Base-by-base conservation (phyloP, 2,888 invertebrate species). In the Myathropa florea region DNA sequence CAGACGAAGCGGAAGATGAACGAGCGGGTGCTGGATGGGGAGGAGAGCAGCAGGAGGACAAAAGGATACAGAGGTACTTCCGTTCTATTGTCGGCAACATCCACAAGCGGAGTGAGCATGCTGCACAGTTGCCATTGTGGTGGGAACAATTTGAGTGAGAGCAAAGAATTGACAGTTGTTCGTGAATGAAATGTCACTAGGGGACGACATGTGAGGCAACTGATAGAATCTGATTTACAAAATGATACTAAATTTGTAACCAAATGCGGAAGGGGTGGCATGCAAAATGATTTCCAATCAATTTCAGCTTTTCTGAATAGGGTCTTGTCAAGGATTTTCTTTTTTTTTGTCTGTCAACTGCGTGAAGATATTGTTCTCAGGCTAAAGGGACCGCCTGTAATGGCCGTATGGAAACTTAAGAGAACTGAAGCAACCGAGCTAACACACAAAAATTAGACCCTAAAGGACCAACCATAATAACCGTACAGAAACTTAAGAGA, bases 21-120 rank as follows among this genome's bases (percentile, higher is more conserved):
- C 14, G 46, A 18, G 46, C 18, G n/a, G 46, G 46, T 46, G 7
- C 18, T 46, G 18, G 4, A 33, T 33, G 0, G 7, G 4, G 7
- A 18, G 46, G 7, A 18, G 46, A 46, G 46, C 46, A 18, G 46
- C 46, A 18, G n/a, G 30, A 53, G 3, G 39, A 12, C 24, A 71
- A 67, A 80, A 67, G 53, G 36, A 72, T 67, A 33, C 33, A 36
- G 53, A 46, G 36, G 53, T 30, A 67, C 63, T 63, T 63, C 72
- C 30, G 53, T 46, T 64, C 14, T 10, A 53, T 63, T 72, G 46
- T 46, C 7, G 18, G 0, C 46, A 46, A 18, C 46, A 18, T 60
- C 26, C n/a, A 30, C 67, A 46, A 23, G 30, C 18, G 30, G 55
- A 14, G 36, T 18, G 26, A 39, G 67, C 23, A 24, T 46, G 4